Evolutionary conservation across 2,888 invertebrate genomes (phyloP).

Genomic region (Erynnis tages): DNA sequence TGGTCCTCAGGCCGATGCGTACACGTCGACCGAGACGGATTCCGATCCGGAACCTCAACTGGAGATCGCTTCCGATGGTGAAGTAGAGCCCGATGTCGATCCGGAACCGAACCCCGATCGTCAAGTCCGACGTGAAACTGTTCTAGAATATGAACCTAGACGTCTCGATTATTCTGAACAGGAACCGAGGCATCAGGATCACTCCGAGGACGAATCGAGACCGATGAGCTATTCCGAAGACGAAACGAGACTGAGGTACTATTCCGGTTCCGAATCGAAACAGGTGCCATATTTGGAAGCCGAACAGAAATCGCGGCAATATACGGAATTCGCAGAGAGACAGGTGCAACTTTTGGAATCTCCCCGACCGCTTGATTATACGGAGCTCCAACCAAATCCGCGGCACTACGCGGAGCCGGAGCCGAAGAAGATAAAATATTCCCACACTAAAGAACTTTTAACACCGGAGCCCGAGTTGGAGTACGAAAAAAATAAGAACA

Average conservation of each 20-base stretch:
- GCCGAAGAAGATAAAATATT: background rate
- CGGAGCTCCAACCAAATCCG: background rate
- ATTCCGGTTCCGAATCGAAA: constrained; percentile 9
- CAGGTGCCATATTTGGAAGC: constrained; percentile 4
- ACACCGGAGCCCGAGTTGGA: constrained; percentile 7
- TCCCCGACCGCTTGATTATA: background rate
- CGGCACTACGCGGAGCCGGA: background rate
- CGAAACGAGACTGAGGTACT: background rate
- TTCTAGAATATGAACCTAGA: background rate
- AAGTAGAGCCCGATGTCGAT: constrained; percentile 19
- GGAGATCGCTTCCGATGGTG: constrained; percentile 10
- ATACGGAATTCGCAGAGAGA: background rate
- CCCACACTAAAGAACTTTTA: constrained; percentile 20
- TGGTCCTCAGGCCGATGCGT: constrained; percentile 20
- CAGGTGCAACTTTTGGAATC: constrained; percentile 7
- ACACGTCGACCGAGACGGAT: constrained; percentile 29
- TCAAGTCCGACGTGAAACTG: background rate
- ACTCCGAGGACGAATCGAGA: background rate
- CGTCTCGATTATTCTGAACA: background rate
- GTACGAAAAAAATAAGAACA: constrained; percentile 1
- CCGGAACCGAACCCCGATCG: background rate
- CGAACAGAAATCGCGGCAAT: constrained; percentile 6
- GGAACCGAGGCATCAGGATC: constrained; percentile 9
- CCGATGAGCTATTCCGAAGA: background rate
- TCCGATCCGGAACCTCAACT: constrained; percentile 31